These are phyloP conservation scores for Noturus placidus DNA, from an alignment of 2,113 vertebrate genomes.

Conservation along the genomic window DNA sequence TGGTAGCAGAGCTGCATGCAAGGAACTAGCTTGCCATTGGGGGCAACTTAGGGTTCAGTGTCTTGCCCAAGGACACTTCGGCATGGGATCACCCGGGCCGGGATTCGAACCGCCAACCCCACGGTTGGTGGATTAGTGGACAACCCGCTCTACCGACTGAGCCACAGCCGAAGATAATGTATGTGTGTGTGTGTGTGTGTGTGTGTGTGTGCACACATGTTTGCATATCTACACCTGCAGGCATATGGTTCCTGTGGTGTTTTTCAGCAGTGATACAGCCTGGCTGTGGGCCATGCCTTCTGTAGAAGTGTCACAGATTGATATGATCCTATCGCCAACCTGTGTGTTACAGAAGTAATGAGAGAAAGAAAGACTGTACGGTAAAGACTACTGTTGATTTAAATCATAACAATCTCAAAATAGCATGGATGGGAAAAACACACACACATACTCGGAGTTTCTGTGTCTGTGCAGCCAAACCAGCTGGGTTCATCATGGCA, in stretches of 20 bases:
- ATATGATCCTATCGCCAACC: slow-evolving; percentile 94
- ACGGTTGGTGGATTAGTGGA: no score
- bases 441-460: slow-evolving; percentile 80
- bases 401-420: background rate
- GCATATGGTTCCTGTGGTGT: slow-evolving; percentile 82
- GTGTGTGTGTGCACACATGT: background rate
- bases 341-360: slow-evolving; percentile 52
- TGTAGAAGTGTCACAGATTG: slow-evolving; percentile 84
- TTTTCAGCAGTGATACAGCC: slow-evolving; percentile 90
- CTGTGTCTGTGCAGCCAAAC: slow-evolving; percentile 92
- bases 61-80: no score
- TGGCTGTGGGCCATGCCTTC: slow-evolving; percentile 93
- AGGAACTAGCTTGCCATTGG: no score
- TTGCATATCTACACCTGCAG: slow-evolving; percentile 79
- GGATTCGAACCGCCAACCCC: no score
- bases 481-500: slow-evolving; percentile 95
- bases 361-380: background rate
- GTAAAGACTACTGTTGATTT: background rate
- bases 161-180: no score
- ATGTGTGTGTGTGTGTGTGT: no score
- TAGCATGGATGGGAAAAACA: background rate
- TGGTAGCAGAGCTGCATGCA: no score
- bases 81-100: no score
- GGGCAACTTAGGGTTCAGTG: no score
- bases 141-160: no score